These are phyloP conservation scores for Ciconia boyciana DNA, from an alignment of 2,113 vertebrate species.

Conservation along the genomic window DNA sequence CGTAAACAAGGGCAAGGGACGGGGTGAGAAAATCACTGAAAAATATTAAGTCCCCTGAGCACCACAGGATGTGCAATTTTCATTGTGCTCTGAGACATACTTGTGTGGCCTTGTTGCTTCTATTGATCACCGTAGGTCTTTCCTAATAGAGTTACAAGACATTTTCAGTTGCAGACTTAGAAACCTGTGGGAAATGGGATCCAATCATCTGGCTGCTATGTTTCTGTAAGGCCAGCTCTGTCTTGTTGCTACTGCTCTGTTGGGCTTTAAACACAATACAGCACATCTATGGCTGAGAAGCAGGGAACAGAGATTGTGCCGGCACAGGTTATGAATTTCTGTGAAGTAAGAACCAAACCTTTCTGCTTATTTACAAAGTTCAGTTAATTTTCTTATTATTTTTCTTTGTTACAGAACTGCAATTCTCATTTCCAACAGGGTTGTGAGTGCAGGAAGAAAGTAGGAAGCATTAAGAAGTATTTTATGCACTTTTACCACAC, in stretches of 20 bases:
- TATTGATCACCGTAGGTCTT: constrained; percentile 70
- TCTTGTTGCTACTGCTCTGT: constrained; percentile 62
- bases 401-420: background rate
- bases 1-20: constrained; percentile 10
- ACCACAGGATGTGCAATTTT: constrained; percentile 56
- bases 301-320: constrained; percentile 38
- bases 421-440: background rate
- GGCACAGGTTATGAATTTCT: background rate
- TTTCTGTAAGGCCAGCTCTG: constrained; percentile 69
- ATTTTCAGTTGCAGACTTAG: constrained; percentile 54
- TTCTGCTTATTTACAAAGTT: background rate
- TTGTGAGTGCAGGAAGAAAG: background rate
- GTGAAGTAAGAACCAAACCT: background rate
- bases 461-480: background rate
- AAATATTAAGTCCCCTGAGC: constrained; percentile 65
- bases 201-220: constrained; percentile 28
- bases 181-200: constrained; percentile 58
- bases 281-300: background rate
- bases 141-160: constrained; percentile 75
- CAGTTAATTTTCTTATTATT: background rate
- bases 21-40: constrained; percentile 46
- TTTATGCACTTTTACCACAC: background rate
- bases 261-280: constrained; percentile 64
- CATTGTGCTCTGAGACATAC: constrained; percentile 44
- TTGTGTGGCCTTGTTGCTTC: constrained; percentile 63